Evolutionary conservation across 1,140 invertebrate genomes (phyloP), one percentile per base, ranked within the genome.

Genomic region (Ericerus pela): DNA sequence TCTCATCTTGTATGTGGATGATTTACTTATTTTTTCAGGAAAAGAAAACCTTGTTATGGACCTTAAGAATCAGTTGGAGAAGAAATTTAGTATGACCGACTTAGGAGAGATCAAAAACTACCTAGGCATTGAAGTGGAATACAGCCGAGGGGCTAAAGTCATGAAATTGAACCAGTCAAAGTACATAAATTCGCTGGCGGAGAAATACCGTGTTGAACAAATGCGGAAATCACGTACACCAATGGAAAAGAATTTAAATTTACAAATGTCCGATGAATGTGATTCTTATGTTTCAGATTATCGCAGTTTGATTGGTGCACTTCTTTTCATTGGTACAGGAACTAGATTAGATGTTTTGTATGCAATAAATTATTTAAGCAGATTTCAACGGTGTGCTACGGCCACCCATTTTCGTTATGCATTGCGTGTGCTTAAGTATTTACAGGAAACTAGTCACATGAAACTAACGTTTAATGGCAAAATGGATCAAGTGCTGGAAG

Each of bases 271-370:
- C 20, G 20, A 18, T 11, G 11, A 16, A 14, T 16, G 20, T 16
- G 20, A 14, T 3, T n/a, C n/a, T n/a, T 16, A 14, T 11, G 54
- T n/a, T n/a, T n/a, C 61, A 33, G 59, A 63, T 24, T 69, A 68
- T 61, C 63, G 60, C 56, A 60, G 64, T 58, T 55, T 69, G 31
- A 64, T 70, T 54, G 67, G 67, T 31, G 60, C 54, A 11, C 60
- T 73, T 14, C 64, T 72, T 59, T 71, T 71, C 59, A 51, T 69
- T n/a, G 61, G 68, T 24, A 61, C 67, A 29, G 58, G 61, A 11
- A 66, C 67, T 8, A 53, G 69, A 58, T 69, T 68, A 30, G 69
- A 73, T 60, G 66, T 73, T 36, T 60, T 65, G 26, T 72, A 70
- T 38, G n/a, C 36, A 2, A 18, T 38, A 1, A 63, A 56, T 38